Percentiles rank a stretch among this genome's conserved stretches.
Conservation (phyloP, 2,113 vertebrate genomes). For the Spea bombifrons region DNA sequence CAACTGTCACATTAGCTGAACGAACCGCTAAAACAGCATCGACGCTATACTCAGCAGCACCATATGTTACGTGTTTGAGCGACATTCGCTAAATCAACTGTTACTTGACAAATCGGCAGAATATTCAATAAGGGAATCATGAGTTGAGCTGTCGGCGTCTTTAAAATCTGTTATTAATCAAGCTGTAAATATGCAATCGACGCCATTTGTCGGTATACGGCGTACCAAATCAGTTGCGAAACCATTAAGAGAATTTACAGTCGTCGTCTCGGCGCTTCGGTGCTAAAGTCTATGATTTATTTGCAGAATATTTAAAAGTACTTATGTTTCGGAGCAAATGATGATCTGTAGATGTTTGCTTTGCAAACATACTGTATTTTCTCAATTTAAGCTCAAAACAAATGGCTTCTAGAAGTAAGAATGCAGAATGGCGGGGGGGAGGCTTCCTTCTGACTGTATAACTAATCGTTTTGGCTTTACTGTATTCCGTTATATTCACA, state of each 20-base stretch:
- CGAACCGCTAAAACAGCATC: neutral
- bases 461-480: neutral
- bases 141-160: slow-evolving; percentile 64
- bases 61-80: slow-evolving; percentile 29
- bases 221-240: slow-evolving; percentile 59
- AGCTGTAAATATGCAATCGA: slow-evolving; percentile 72
- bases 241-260: slow-evolving; percentile 25
- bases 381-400: neutral
- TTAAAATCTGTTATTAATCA: slow-evolving; percentile 65
- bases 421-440: neutral
- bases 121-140: slow-evolving; percentile 35
- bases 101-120: slow-evolving; percentile 18
- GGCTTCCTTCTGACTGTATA: neutral
- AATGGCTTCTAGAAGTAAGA: neutral
- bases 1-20: neutral
- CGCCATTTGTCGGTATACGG: slow-evolving; percentile 68
- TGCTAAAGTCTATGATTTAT: slow-evolving; percentile 27
- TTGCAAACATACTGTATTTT: neutral
- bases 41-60: slow-evolving; percentile 4
- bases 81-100: slow-evolving; percentile 19
- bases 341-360: slow-evolving; percentile 1
- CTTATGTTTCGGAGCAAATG: neutral
- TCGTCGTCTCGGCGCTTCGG: neutral
- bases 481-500: neutral
- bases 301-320: slow-evolving; percentile 18